Conservation (phyloP, 2,888 invertebrate genomes). For the Pristionchus fissidentatus region DNA sequence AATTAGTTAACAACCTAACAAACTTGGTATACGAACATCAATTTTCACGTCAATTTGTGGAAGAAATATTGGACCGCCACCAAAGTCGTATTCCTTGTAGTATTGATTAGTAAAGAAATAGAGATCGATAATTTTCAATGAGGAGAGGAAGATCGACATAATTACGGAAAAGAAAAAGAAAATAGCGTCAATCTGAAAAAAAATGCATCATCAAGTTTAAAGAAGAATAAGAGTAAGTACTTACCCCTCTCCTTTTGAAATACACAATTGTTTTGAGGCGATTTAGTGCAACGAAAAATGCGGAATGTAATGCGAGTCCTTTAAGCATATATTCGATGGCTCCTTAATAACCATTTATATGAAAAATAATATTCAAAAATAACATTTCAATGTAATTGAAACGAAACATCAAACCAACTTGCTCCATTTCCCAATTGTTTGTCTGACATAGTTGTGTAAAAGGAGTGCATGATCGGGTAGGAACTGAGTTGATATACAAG, state of each 20-base stretch:
- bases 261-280: neutral
- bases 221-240: neutral
- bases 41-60: neutral
- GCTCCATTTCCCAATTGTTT: too few species aligned
- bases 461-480: neutral
- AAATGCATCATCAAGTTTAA: neutral
- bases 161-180: neutral
- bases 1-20: too few species aligned
- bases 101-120: neutral
- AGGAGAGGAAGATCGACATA: neutral
- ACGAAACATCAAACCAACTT: neutral
- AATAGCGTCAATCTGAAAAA: neutral
- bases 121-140: too few species aligned
- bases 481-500: neutral
- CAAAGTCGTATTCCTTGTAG: neutral
- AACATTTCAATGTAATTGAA: neutral
- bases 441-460: neutral
- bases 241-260: neutral
- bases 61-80: neutral
- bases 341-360: neutral
- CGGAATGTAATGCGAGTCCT: neutral
- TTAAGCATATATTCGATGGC: neutral
- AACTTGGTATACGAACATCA: too few species aligned
- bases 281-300: neutral
- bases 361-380: too few species aligned